phyloP scores from a whole-genome alignment of 1,140 invertebrate species.

The Pemphigus obesinymphae region DNA sequence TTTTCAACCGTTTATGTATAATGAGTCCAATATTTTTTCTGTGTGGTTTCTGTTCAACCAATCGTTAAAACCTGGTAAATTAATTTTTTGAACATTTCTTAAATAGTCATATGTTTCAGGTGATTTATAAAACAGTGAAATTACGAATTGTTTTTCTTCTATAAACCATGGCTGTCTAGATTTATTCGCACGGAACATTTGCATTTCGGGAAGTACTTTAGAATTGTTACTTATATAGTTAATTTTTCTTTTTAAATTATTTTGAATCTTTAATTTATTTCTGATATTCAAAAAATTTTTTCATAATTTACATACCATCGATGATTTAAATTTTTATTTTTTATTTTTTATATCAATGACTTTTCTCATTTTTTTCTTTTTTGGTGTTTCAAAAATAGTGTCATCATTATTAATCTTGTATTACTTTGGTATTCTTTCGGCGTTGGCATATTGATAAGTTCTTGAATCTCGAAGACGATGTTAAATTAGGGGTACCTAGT shows the following conservation, averaged over 20 bases:
- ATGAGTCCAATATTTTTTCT: too few species aligned
- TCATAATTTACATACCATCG: not conserved
- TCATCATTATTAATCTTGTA: not conserved
- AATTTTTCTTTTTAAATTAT: not conserved
- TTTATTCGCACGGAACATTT: too few species aligned
- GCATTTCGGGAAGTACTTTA: not conserved
- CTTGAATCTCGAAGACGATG: not conserved
- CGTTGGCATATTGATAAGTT: too few species aligned
- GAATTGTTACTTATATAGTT: not conserved
- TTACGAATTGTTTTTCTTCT: too few species aligned
- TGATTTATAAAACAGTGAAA: too few species aligned
- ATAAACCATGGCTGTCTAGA: too few species aligned
- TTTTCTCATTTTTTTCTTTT: too few species aligned
- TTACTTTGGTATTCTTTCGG: not conserved
- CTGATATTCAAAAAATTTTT: not conserved
- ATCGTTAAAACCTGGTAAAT: not conserved
- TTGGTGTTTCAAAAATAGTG: not conserved
- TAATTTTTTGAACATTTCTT: not conserved
- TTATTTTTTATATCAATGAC: too few species aligned
- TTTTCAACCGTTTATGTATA: too few species aligned
- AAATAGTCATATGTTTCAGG: too few species aligned
- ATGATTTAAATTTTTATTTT: not conserved
- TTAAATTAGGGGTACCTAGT: not conserved
- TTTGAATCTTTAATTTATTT: too few species aligned
- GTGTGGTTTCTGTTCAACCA: too few species aligned